A percentile compares a stretch with the other conserved stretches of the same genome.
Evolutionary conservation across 2,113 vertebrate genomes (phyloP).

Genomic region (Hypanus sabinus): DNA sequence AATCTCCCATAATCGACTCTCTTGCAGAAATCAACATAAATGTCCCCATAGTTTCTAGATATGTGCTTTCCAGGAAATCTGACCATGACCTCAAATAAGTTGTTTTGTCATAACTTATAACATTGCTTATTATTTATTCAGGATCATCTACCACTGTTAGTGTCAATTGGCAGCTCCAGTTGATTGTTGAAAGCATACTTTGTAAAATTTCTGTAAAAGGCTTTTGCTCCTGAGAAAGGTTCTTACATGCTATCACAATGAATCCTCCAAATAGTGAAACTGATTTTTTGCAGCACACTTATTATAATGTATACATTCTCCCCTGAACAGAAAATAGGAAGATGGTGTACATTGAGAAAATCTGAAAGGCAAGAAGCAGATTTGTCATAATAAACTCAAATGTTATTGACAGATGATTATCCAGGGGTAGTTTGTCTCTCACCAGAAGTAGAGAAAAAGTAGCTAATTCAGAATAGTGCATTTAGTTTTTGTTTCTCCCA

Average conservation of each 20-base stretch:
- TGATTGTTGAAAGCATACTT: not conserved
- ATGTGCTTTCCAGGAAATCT: not conserved
- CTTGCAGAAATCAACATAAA: not conserved
- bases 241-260: not conserved
- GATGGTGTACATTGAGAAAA: not conserved
- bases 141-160: not conserved
- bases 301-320: not conserved
- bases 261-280: not conserved
- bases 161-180: not conserved
- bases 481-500: not conserved
- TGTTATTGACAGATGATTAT: not conserved
- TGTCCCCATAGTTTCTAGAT: not conserved
- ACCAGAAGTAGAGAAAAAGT: not conserved
- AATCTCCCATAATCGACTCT: not conserved
- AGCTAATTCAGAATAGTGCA: not conserved
- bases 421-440: not conserved
- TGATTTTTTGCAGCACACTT: not conserved
- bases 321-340: constrained; percentile 8
- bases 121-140: not conserved
- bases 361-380: not conserved
- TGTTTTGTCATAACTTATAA: not conserved
- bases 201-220: not conserved
- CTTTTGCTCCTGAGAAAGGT: not conserved
- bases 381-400: constrained; percentile 12
- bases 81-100: not conserved